A percentile compares a stretch with the other conserved stretches of the same genome.
Conservation (phyloP, 2,888 invertebrate genomes). For the Himalopsyche japonica region DNA sequence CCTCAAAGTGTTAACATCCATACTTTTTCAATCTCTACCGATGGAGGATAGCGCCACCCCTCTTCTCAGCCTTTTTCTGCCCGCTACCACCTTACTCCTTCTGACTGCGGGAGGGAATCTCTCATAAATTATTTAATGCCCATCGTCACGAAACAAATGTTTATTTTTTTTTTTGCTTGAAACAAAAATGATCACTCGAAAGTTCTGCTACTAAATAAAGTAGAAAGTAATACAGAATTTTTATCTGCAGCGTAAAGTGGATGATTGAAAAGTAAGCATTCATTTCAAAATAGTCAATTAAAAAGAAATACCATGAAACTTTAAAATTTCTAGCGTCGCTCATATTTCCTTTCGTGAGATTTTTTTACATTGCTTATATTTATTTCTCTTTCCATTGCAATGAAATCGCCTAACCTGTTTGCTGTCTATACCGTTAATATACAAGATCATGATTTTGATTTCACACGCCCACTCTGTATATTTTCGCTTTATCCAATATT, state of each 20-base stretch:
- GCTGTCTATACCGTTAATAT: too few relatives aligned
- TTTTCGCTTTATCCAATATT: too few relatives aligned
- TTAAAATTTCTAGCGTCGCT: not conserved
- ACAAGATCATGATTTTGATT: too few relatives aligned
- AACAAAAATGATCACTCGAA: not conserved
- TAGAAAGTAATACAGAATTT: not conserved
- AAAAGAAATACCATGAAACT: not conserved
- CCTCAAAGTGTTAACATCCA: constrained; percentile 4
- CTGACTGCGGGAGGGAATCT: constrained; percentile 5
- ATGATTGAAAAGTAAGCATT: not conserved
- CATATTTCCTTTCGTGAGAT: too few relatives aligned
- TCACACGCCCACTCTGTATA: too few relatives aligned
- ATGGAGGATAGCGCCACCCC: constrained; percentile 9
- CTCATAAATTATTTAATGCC: constrained; percentile 33
- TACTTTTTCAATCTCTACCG: constrained; percentile 30
- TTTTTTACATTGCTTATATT: too few relatives aligned
- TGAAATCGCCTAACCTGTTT: too few relatives aligned
- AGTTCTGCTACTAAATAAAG: not conserved
- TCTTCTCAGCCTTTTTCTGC: not conserved
- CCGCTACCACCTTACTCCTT: not conserved
- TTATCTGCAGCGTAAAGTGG: not conserved
- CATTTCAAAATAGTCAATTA: too few relatives aligned
- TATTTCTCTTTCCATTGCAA: too few relatives aligned
- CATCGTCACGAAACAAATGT: constrained; percentile 11
- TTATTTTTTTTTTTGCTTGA: not conserved